Conservation (phyloP, 1,140 invertebrate species). For the Episyrphus balteatus region DNA sequence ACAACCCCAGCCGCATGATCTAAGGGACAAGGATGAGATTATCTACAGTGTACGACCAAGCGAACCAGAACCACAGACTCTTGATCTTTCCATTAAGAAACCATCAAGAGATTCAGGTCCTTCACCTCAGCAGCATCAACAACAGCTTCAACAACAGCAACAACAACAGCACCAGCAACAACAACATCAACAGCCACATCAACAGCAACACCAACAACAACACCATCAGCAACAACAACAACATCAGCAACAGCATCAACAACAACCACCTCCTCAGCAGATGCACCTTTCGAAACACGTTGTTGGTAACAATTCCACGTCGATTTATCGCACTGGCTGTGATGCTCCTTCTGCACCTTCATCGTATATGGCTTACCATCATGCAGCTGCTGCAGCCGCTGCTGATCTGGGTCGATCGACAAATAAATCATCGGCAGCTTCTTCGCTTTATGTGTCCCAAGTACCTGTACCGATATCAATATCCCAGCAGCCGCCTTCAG, state of each 20-base stretch:
- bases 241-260: slow-evolving; percentile 29
- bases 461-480: slow-evolving; percentile 26
- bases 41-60: slow-evolving; percentile 38
- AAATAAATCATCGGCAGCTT: slow-evolving; percentile 21
- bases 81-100: slow-evolving; percentile 74
- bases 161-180: neutral
- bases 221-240: slow-evolving; percentile 36
- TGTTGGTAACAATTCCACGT: slow-evolving; percentile 13
- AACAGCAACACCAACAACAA: neutral
- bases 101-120: slow-evolving; percentile 43
- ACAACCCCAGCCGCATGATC: slow-evolving; percentile 24
- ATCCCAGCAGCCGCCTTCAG: slow-evolving; percentile 8
- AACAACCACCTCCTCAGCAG: slow-evolving; percentile 26
- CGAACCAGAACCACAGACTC: slow-evolving; percentile 49
- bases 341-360: slow-evolving; percentile 11
- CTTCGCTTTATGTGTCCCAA: slow-evolving; percentile 37
- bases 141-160: neutral
- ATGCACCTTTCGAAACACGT: slow-evolving; percentile 21
- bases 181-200: neutral
- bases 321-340: slow-evolving; percentile 19
- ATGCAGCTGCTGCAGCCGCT: slow-evolving; percentile 8
- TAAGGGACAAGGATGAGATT: slow-evolving; percentile 44
- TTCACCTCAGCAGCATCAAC: slow-evolving; percentile 17
- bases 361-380: slow-evolving; percentile 24
- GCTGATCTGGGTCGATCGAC: slow-evolving; percentile 18